Conservation (phyloP, 2,888 invertebrate genomes). For the Apantesis nais region DNA sequence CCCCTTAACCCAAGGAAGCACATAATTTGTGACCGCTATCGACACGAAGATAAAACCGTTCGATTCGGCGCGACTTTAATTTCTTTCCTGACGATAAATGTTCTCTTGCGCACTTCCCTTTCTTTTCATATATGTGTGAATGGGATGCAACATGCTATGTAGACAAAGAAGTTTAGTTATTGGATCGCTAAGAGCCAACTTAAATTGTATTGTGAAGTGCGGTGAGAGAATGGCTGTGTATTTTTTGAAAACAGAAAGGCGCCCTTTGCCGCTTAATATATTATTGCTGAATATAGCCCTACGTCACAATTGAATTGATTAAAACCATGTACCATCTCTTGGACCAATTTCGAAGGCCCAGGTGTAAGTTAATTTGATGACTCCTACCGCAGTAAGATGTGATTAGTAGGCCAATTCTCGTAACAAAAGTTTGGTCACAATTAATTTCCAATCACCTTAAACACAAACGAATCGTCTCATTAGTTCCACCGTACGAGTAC, state of each 20-base stretch:
- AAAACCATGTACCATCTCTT: not conserved
- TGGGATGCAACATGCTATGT: conserved; percentile 54
- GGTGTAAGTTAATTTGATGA: not conserved
- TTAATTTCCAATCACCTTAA: no score
- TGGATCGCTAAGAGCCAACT: conserved; percentile 57
- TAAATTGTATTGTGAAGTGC: conserved; percentile 58
- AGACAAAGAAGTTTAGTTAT: conserved; percentile 74
- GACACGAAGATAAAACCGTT: conserved; percentile 83
- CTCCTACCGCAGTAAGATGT: not conserved
- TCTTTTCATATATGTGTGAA: conserved; percentile 53
- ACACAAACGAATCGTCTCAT: no score
- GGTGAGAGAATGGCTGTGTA: conserved; percentile 1
- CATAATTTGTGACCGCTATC: conserved; percentile 85
- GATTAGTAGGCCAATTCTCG: no score
- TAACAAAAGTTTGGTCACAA: no score
- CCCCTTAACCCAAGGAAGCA: conserved; percentile 71
- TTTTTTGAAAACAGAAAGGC: not conserved
- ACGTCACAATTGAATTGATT: not conserved
- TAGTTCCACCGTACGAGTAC: no score
- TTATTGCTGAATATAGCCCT: not conserved
- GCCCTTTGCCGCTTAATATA: not conserved
- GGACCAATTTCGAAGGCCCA: not conserved
- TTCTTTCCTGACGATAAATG: conserved; percentile 81
- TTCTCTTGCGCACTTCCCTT: conserved; percentile 61
- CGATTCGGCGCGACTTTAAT: conserved; percentile 83